phyloP scores from a whole-genome alignment of 2,113 vertebrate genomes.

The Crocuta crocuta region DNA sequence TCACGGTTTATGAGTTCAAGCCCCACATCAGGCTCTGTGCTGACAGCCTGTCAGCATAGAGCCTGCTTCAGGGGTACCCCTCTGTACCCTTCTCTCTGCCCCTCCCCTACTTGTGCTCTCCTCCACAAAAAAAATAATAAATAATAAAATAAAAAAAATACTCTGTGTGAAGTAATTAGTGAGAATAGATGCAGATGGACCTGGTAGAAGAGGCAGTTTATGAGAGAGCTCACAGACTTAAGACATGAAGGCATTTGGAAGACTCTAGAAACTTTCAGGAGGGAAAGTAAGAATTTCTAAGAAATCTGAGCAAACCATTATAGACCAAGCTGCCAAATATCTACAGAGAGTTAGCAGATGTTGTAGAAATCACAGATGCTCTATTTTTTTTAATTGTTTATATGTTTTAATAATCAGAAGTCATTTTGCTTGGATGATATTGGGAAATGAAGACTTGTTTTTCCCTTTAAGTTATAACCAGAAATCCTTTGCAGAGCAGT shows the following conservation, averaged over 20 bases:
- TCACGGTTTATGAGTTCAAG: no score
- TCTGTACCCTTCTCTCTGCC: no score
- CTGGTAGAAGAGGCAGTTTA: not conserved
- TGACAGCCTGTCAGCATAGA: no score
- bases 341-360: not conserved
- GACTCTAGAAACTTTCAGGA: not conserved
- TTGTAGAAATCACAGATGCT: not conserved
- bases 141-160: not conserved
- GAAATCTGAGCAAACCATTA: not conserved
- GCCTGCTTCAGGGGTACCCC: no score
- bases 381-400: not conserved
- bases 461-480: not conserved
- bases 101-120: no score
- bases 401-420: conserved; percentile 9
- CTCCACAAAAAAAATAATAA: no score
- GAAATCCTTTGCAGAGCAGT: not conserved
- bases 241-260: not conserved
- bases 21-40: no score
- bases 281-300: not conserved
- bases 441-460: not conserved
- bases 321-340: not conserved
- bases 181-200: not conserved
- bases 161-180: not conserved
- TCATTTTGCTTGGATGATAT: not conserved
- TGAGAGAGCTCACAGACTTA: not conserved